Evolutionary conservation across 2,888 invertebrate species (phyloP), one percentile per base, ranked within the genome.

Genomic region (Trissonchulus sp.): DNA sequence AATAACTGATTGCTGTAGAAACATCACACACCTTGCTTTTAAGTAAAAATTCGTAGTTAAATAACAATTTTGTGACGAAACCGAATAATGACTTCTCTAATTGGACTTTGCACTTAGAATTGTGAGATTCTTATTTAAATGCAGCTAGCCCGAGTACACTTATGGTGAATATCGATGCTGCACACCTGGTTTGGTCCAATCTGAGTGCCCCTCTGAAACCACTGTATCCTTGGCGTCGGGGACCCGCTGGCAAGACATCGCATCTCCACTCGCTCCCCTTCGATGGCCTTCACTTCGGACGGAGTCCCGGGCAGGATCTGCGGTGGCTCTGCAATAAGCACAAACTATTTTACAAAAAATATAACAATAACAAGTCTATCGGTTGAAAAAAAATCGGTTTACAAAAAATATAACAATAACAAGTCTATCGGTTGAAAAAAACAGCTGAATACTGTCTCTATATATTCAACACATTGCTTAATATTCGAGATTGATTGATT

Each of bases 281-380:
- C 79, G 1, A 79, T 79, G 3, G 78, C 79, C 1, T 80, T 80
- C 74, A 81, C 80, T 63, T 81, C 80, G 35, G 75, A 68, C 15
- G 78, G 77, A 0, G 80, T 81, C 31, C 72, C 75, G 1, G 79
- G 77, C 2, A 79, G 79, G 62, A 82, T 80, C 28, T 77, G 77
- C 28, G 83, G 82, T 0, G 83, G 81, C 63, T 81, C 83, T 79
- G 72, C 28, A 75, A 68, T 8, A 38, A 72, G 48, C n/a, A 23
- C n/a, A 63, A 65, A 65, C 31, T 65, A 65, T 23, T 60, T 23
- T 23, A 60, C 18, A 23, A 23, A 60, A 60, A 60, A 60, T 60
- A 23, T 60, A 60, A 60, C 18, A 23, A 60, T 60, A 60, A 23
- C 18, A 60, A n/a, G n/a, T 60, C 18, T 23, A 23, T 60, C 60